phyloP scores from a whole-genome alignment of 92 coral and sea anemone genomes.

The Heliopora coerulea region DNA sequence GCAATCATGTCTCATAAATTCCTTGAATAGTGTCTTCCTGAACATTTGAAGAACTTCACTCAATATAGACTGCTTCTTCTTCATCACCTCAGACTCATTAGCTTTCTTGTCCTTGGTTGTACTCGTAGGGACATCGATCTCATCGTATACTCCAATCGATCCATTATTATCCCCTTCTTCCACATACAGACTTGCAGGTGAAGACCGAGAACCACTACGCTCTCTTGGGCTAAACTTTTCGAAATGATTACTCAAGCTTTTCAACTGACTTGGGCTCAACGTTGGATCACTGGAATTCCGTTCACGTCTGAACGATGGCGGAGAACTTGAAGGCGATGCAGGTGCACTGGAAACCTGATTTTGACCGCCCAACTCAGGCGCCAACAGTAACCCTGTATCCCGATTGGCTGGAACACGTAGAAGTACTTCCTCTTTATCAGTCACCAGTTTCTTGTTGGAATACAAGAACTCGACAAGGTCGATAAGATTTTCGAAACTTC shows the following conservation, averaged over 20 bases:
- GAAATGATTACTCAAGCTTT: constrained; percentile 12
- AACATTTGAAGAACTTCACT: constrained; percentile 74
- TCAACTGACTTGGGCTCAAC: constrained; percentile 1
- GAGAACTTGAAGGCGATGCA: constrained; percentile 30
- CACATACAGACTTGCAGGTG: constrained; percentile 38
- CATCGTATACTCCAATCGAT: constrained; percentile 24
- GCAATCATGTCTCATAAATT: constrained; percentile 66
- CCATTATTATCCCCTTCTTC: constrained; percentile 23
- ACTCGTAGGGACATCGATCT: constrained; percentile 5
- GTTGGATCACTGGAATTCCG: constrained; percentile 29
- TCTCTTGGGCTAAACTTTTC: background rate
- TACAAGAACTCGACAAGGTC: constrained; percentile 73
- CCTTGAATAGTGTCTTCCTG: constrained; percentile 61
- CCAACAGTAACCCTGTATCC: constrained; percentile 70
- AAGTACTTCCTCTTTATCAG: constrained; percentile 61
- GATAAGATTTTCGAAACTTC: constrained; percentile 71
- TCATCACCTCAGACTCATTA: constrained; percentile 24
- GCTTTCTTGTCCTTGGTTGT: constrained; percentile 1
- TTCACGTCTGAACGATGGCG: constrained; percentile 23
- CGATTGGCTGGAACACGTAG: constrained; percentile 80
- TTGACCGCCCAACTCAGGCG: constrained; percentile 34
- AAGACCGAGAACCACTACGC: constrained; percentile 17
- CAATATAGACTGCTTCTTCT: constrained; percentile 67
- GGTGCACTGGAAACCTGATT: constrained; percentile 31
- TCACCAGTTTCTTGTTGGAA: constrained; percentile 64